phyloP scores from a whole-genome alignment of 2,113 vertebrate genomes.

The Rhagologus leucostigma region DNA sequence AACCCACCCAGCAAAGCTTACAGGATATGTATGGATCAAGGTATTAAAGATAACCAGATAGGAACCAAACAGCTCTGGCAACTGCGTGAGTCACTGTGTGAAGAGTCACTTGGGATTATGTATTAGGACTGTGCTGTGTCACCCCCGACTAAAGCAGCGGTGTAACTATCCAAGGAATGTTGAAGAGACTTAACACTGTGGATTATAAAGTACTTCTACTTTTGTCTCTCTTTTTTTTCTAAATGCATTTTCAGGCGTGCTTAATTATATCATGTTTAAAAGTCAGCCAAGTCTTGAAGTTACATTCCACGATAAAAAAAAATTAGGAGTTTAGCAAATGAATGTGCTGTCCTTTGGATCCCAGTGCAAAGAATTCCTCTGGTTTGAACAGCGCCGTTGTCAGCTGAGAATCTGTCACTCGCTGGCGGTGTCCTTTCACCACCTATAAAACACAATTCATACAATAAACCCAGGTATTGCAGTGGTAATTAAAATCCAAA shows the following conservation, averaged over 20 bases:
- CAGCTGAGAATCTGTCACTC: conserved; percentile 29
- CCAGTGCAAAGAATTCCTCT: background rate
- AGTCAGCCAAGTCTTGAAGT: conserved; percentile 34
- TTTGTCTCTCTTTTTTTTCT: background rate
- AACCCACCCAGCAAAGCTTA: background rate
- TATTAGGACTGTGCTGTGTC: background rate
- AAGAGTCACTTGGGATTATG: background rate
- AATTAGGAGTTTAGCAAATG: background rate
- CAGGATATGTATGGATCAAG: background rate
- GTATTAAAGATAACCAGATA: background rate
- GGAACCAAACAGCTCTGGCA: background rate
- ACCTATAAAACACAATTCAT: background rate
- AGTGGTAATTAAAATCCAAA: conserved; percentile 58
- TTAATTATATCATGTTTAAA: conserved; percentile 37
- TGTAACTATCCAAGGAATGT: background rate
- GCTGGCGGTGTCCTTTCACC: background rate
- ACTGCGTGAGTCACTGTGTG: background rate
- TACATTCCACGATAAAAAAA: background rate
- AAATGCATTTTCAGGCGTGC: background rate
- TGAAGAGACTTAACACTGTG: background rate
- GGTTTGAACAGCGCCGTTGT: background rate
- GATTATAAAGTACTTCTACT: conserved; percentile 12
- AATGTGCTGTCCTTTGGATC: background rate
- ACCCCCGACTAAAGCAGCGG: background rate
- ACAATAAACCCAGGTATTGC: conserved; percentile 48